A percentile compares a stretch with the other conserved stretches of the same genome.
phyloP scores from a whole-genome alignment of 2,888 invertebrate genomes.

The Chaetoderma sp. region DNA sequence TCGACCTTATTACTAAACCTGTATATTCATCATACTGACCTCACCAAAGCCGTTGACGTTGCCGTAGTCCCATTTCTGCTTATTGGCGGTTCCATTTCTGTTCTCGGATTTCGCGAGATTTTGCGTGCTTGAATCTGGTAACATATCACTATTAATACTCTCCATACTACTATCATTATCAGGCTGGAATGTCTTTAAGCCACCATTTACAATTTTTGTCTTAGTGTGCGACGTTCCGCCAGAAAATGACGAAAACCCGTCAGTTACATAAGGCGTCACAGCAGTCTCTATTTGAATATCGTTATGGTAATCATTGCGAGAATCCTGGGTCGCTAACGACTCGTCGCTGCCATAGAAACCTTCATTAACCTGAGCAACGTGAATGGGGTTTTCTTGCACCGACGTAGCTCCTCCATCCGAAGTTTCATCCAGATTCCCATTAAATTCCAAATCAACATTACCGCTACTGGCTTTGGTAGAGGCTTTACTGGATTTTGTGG shows the following conservation, averaged over 20 bases:
- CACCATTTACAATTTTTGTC: background rate
- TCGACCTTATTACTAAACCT: too few species aligned
- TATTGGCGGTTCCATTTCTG: too few species aligned
- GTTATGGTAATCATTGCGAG: too few species aligned
- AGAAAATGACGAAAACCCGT: background rate
- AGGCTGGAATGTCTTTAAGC: background rate
- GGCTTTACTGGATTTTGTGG: background rate
- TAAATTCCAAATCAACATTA: background rate
- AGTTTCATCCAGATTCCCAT: background rate
- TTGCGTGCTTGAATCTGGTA: background rate
- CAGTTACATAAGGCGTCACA: background rate
- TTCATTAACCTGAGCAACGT: background rate
- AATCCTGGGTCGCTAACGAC: background rate
- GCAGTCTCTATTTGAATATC: constrained; percentile 5
- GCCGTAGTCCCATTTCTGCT: too few species aligned
- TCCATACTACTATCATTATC: background rate
- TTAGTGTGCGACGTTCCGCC: too few species aligned
- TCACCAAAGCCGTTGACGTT: too few species aligned
- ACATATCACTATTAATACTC: constrained; percentile 1
- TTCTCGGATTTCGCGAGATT: constrained; percentile 5
- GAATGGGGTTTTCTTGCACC: constrained; percentile 6
- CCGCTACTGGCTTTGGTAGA: background rate
- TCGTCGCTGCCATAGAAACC: constrained; percentile 3
- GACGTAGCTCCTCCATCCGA: background rate
- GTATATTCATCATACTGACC: too few species aligned